phyloP scores from a whole-genome alignment of 2,888 invertebrate genomes.

The Dryococelus australis region DNA sequence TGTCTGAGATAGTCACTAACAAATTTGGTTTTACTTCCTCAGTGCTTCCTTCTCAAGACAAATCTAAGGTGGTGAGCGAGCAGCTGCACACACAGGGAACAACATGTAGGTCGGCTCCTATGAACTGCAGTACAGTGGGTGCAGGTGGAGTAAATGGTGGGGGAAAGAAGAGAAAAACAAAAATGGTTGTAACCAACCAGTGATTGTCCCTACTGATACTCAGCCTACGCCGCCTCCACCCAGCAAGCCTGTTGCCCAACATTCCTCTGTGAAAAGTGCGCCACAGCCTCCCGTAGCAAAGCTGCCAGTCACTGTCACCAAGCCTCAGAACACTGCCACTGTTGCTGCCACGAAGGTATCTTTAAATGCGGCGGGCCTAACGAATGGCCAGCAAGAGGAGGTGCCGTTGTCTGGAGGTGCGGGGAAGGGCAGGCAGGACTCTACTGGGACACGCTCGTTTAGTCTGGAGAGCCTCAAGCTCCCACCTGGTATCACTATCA shows the following conservation, averaged over 20 bases:
- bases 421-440: conserved; percentile 3
- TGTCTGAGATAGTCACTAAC: background rate
- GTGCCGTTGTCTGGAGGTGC: background rate
- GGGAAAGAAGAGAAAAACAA: conserved; percentile 47
- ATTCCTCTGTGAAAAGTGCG: conserved; percentile 39
- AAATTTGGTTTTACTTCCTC: conserved; percentile 33
- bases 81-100: conserved; percentile 50
- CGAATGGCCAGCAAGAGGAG: background rate
- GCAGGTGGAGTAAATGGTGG: conserved; percentile 21
- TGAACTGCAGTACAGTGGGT: conserved; percentile 32
- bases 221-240: conserved; percentile 26
- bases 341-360: background rate
- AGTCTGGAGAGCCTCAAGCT: conserved; percentile 65
- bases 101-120: conserved; percentile 39
- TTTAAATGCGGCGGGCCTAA: background rate
- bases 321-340: background rate
- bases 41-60: conserved; percentile 47
- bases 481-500: conserved; percentile 83
- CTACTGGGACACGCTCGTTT: conserved; percentile 32
- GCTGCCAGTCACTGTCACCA: background rate
- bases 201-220: background rate
- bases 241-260: conserved; percentile 35
- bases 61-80: conserved; percentile 49
- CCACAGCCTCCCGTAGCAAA: conserved; percentile 5
- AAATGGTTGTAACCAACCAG: conserved; percentile 32